phyloP scores from a whole-genome alignment of 92 coral and sea anemone genomes.

The Hydrozoanthus gracilis region DNA sequence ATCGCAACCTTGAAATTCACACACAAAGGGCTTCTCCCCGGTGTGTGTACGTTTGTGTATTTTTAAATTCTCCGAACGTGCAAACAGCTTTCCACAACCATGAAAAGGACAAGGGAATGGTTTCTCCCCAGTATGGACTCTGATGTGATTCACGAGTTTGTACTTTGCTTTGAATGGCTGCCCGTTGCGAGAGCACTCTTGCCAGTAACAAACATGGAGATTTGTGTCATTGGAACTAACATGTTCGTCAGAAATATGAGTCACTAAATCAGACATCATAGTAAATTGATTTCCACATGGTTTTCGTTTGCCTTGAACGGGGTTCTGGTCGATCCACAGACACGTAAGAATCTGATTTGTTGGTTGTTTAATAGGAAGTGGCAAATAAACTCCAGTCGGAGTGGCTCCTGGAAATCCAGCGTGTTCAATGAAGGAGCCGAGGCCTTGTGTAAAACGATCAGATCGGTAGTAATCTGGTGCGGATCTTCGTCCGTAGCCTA shows the following conservation, averaged over 20 bases:
- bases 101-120: slow-evolving; percentile 98
- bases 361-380: slow-evolving; percentile 86
- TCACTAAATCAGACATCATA: slow-evolving; percentile 92
- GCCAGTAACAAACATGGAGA: slow-evolving; percentile 96
- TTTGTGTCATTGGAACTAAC: slow-evolving; percentile 92
- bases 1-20: slow-evolving; percentile 97
- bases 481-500: slow-evolving; percentile 69
- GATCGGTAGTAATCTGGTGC: slow-evolving; percentile 78
- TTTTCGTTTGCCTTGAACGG: slow-evolving; percentile 85
- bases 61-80: slow-evolving; percentile 98
- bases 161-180: slow-evolving; percentile 98
- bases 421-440: slow-evolving; percentile 85
- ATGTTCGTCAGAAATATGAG: slow-evolving; percentile 98
- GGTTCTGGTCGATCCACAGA: slow-evolving; percentile 97
- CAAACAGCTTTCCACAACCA: slow-evolving; percentile 98
- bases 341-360: slow-evolving; percentile 96
- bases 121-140: slow-evolving; percentile 98
- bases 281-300: slow-evolving; percentile 98
- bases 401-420: slow-evolving; percentile 81
- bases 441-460: slow-evolving; percentile 85
- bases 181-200: slow-evolving; percentile 93
- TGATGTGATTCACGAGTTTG: slow-evolving; percentile 96
- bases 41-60: slow-evolving; percentile 98
- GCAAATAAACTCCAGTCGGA: slow-evolving; percentile 83
- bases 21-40: slow-evolving; percentile 96